phyloP scores from a whole-genome alignment of 2,888 invertebrate species.

The Drosophila limbata region DNA sequence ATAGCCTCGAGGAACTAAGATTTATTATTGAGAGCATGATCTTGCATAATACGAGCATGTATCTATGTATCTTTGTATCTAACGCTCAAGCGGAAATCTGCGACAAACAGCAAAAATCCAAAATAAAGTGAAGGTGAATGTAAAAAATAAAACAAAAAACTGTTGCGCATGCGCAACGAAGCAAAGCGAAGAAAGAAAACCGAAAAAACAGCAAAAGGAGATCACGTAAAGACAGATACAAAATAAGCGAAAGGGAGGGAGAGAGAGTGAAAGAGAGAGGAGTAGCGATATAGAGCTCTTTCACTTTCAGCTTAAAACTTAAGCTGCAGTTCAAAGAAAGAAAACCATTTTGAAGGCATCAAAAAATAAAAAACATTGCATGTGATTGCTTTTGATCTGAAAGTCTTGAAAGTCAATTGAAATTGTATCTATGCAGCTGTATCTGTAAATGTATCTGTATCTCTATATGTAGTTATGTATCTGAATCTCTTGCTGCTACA shows the following conservation, averaged over 20 bases:
- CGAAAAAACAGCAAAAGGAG: slow-evolving; percentile 12
- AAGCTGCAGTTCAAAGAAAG: background rate
- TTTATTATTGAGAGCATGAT: slow-evolving; percentile 23
- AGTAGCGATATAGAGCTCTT: slow-evolving; percentile 26
- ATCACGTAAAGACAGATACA: slow-evolving; percentile 6
- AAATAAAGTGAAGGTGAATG: slow-evolving; percentile 66
- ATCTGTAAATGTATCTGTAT: background rate
- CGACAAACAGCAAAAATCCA: slow-evolving; percentile 18
- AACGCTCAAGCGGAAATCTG: slow-evolving; percentile 44
- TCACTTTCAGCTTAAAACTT: slow-evolving; percentile 48
- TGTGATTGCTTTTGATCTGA: slow-evolving; percentile 5
- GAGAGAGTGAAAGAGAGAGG: background rate
- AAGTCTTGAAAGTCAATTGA: slow-evolving; percentile 3
- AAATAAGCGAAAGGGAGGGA: background rate
- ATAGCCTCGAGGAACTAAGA: slow-evolving; percentile 9
- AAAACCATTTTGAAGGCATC: background rate
- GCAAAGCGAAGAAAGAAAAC: slow-evolving; percentile 23
- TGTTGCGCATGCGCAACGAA: slow-evolving; percentile 63
- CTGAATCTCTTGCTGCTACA: slow-evolving; percentile 2
- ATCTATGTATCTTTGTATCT: slow-evolving; percentile 9
- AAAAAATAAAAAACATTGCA: slow-evolving; percentile 13
- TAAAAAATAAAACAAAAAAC: slow-evolving; percentile 1
- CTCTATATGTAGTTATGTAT: slow-evolving; percentile 1
- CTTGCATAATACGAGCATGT: slow-evolving; percentile 53
- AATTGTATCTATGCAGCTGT: slow-evolving; percentile 4